Base-by-base conservation (phyloP, 2,797 vertebrate species). In the Molossus molossus region DNA sequence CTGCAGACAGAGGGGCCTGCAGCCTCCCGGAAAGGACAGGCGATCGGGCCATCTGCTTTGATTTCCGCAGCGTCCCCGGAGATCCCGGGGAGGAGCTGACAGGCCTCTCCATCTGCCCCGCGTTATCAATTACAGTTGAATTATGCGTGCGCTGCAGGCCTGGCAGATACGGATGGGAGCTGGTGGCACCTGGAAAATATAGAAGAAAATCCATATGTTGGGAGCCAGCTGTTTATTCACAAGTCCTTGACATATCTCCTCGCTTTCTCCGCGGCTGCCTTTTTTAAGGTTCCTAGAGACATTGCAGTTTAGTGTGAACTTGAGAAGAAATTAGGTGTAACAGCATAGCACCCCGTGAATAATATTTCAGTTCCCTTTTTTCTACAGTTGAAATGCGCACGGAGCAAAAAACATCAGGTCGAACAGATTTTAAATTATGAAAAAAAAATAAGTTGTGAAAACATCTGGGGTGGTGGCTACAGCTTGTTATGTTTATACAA, bases 61-160 rank as follows among this genome's bases (percentile, higher is more conserved):
- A 99, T 99, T 99, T 99, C 99, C 98, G 98, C 98, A 89, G 98
- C 98, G 98, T 99, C 99, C 99, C 99, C 97, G 98, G 99, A 99
- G 99, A 99, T 97, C 96, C 96, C 62, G 64, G 97, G 98, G 98
- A 98, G 98, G 98, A 98, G 98, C 98, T 98, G 98, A 97, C 98
- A 98, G 98, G 97, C 98, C 98, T 98, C 98, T 99, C 99, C 99
- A 99, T 99, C 99, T 99, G 99, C 99, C 99, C 99, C 99, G 99
- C 98, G 99, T 99, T 99, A 99, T 99, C 99, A 99, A 99, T 99
- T 99, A 99, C 99, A 99, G 99, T 99, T 99, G 99, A 99, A 98
- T 99, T 99, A 99, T 99, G 98, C 98, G 94, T 97, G 96, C 94
- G 97, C 98, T 98, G 97, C 97, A 97, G 97, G 97, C 97, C 98